Conservation (phyloP, 1,140 invertebrate genomes). For the Macrocentrus cingulum region DNA sequence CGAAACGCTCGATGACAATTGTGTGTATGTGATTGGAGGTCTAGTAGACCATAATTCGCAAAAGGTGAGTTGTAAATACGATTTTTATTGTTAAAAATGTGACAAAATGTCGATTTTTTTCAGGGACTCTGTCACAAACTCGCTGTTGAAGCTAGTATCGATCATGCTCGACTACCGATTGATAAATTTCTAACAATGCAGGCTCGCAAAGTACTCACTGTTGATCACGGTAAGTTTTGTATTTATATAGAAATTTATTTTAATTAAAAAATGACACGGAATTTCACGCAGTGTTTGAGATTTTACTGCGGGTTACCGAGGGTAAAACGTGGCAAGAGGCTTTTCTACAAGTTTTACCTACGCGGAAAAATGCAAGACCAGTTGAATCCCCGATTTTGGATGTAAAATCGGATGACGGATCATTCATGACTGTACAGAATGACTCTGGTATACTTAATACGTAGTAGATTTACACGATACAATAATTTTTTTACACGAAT, state of each 20-base stretch:
- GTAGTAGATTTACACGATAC: too few species aligned
- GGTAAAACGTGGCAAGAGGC: conserved; percentile 83
- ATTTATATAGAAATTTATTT: conserved; percentile 24
- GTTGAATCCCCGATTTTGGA: conserved; percentile 25
- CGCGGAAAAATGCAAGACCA: conserved; percentile 71
- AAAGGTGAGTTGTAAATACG: conserved; percentile 67
- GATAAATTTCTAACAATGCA: conserved; percentile 90
- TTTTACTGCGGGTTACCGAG: conserved; percentile 77
- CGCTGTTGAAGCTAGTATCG: conserved; percentile 76
- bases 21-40: conserved; percentile 93
- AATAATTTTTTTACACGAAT: too few species aligned
- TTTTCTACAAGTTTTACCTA: conserved; percentile 77
- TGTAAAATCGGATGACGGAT: too few species aligned
- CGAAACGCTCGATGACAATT: conserved; percentile 72
- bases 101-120: too few species aligned
- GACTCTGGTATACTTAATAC: too few species aligned
- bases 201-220: conserved; percentile 90
- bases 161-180: conserved; percentile 87
- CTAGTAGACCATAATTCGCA: conserved; percentile 96
- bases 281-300: conserved; percentile 81
- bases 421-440: too few species aligned
- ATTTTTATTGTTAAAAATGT: too few species aligned
- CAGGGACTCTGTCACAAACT: conserved; percentile 83
- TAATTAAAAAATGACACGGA: conserved; percentile 23
- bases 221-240: conserved; percentile 83